Conservation (phyloP, 2,888 invertebrate genomes). For the Eupithecia tripunctaria region DNA sequence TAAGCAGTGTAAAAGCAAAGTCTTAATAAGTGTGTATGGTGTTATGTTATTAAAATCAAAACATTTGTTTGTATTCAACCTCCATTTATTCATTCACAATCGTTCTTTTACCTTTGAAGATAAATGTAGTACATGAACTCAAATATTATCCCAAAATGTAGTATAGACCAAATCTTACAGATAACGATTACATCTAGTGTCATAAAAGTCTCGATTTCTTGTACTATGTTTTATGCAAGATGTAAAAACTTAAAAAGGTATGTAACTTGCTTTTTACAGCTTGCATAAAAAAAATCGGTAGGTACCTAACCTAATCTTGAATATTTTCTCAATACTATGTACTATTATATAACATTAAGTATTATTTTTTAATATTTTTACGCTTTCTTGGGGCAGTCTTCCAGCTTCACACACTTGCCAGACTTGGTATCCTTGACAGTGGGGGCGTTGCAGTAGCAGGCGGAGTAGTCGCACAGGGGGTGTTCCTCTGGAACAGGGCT, state of each 20-base stretch:
- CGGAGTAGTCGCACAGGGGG: constrained; percentile 24
- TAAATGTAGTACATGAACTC: too few species aligned
- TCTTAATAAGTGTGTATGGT: too few species aligned
- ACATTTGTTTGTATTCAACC: not conserved
- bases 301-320: too few species aligned
- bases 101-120: not conserved
- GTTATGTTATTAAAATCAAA: constrained; percentile 15
- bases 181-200: too few species aligned
- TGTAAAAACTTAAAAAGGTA: too few species aligned
- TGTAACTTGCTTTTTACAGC: too few species aligned
- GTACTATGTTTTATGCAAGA: too few species aligned
- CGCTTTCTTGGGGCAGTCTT: not conserved
- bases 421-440: not conserved
- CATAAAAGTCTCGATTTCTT: too few species aligned
- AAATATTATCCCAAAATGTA: too few species aligned
- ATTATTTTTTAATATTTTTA: not conserved
- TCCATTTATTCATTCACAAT: not conserved
- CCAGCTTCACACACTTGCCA: constrained; percentile 5
- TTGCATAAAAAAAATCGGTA: too few species aligned
- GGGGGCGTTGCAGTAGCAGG: not conserved
- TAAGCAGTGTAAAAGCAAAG: not conserved
- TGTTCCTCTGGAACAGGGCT: constrained; percentile 46
- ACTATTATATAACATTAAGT: too few species aligned
- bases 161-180: too few species aligned
- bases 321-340: not conserved